A percentile compares a stretch with the other conserved stretches of the same genome.
Evolutionary conservation across 2,888 invertebrate species (phyloP).

Genomic region (Dryococelus australis): DNA sequence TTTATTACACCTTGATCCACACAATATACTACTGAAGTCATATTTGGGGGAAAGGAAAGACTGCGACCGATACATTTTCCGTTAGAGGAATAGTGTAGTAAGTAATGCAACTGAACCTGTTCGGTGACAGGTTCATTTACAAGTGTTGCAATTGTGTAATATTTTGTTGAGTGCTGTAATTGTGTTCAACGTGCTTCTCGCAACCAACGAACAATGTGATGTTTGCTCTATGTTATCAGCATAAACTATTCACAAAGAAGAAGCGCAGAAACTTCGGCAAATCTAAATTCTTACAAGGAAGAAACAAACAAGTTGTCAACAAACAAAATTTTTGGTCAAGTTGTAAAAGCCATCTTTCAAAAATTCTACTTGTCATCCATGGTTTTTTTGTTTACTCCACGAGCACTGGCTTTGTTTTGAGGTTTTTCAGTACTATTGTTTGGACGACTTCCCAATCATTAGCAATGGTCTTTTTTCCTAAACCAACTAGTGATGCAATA

Average conservation of each 20-base stretch:
- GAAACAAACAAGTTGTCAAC: too few relatives aligned
- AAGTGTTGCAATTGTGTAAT: too few relatives aligned
- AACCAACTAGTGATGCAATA: too few relatives aligned
- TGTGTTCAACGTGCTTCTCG: too few relatives aligned
- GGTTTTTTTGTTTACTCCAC: not conserved
- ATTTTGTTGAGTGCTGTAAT: too few relatives aligned
- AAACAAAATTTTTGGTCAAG: too few relatives aligned
- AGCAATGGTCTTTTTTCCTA: not conserved
- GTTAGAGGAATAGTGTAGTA: not conserved
- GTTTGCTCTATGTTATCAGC: too few relatives aligned
- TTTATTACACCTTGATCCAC: not conserved
- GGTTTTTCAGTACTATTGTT: not conserved
- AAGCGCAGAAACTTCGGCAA: too few relatives aligned
- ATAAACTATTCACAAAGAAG: too few relatives aligned
- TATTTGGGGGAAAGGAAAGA: conserved; percentile 19
- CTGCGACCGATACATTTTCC: not conserved
- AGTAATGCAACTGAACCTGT: not conserved
- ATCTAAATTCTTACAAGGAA: too few relatives aligned
- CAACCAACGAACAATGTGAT: too few relatives aligned
- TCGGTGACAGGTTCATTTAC: not conserved
- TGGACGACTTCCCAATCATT: not conserved
- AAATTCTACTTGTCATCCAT: not conserved
- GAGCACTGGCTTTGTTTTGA: not conserved
- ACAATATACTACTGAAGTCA: not conserved
- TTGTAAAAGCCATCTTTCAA: too few relatives aligned